Conservation (phyloP, 35 echinoderm and acorn worm genomes). For the Apostichopus californicus region DNA sequence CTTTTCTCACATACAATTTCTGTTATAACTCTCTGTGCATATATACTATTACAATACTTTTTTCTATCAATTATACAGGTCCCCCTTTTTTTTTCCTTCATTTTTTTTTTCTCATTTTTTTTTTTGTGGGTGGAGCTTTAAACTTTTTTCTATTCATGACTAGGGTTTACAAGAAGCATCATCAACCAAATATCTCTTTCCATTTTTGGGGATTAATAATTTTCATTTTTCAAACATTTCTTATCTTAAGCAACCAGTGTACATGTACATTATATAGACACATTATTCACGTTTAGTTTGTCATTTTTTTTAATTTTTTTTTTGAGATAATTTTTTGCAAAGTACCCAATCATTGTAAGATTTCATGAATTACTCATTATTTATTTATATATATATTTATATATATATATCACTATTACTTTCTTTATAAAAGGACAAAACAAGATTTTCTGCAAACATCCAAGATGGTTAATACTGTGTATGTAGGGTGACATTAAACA, state of each 20-base stretch:
- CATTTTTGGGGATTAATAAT: neutral
- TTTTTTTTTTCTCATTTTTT: neutral
- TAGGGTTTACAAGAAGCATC: conserved; percentile 10
- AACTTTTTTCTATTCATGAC: neutral
- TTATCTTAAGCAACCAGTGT: conserved; percentile 26
- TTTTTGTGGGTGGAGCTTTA: no score
- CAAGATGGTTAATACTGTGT: no score
- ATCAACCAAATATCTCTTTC: neutral
- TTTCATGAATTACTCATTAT: conserved; percentile 13
- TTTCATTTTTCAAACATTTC: neutral
- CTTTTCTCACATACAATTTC: conserved; percentile 23
- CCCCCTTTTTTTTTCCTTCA: neutral
- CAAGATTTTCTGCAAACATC: neutral
- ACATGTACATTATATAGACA: conserved; percentile 44
- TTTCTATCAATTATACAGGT: conserved; percentile 15
- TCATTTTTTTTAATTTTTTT: neutral
- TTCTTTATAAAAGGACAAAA: neutral
- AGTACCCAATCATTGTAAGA: conserved; percentile 1
- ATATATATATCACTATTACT: no score
- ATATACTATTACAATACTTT: conserved; percentile 43
- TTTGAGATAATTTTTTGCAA: neutral
- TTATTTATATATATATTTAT: neutral
- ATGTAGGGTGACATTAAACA: no score
- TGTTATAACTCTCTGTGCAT: neutral
- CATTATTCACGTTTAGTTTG: neutral